phyloP scores from a whole-genome alignment of 2,888 invertebrate genomes.

The Harpalus rufipes region DNA sequence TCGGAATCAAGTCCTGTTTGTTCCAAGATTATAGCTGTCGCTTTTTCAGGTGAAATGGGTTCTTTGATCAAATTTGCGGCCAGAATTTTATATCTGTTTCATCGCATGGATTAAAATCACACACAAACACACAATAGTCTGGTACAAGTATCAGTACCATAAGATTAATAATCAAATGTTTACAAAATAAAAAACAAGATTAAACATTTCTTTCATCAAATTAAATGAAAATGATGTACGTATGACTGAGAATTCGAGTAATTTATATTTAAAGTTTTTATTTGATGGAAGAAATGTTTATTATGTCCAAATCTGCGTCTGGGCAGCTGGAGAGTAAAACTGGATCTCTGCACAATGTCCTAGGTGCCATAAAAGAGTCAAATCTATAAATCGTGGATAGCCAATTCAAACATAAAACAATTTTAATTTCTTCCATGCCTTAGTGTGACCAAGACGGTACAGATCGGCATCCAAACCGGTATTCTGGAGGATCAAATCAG shows the following conservation, averaged over 20 bases:
- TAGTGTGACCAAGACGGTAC: slow-evolving; percentile 98
- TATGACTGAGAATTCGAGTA: no score
- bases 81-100: slow-evolving; percentile 99
- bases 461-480: slow-evolving; percentile 93
- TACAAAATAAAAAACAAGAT: not conserved
- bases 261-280: not conserved
- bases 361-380: no score
- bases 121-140: slow-evolving; percentile 67
- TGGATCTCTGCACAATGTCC: not conserved
- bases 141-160: slow-evolving; percentile 55
- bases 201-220: slow-evolving; percentile 12
- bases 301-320: not conserved
- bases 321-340: slow-evolving; percentile 17
- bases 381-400: no score
- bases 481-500: slow-evolving; percentile 89
- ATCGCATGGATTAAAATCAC: slow-evolving; percentile 69
- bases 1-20: slow-evolving; percentile 92
- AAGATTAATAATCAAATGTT: slow-evolving; percentile 11
- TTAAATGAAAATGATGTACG: not conserved
- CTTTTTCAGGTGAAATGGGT: slow-evolving; percentile 86
- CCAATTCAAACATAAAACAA: slow-evolving; percentile 63
- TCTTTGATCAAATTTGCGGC: slow-evolving; percentile 93
- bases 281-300: not conserved
- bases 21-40: slow-evolving; percentile 90
- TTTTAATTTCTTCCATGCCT: slow-evolving; percentile 84